phyloP scores from a whole-genome alignment of 2,888 invertebrate species.

The Latheticus oryzae region DNA sequence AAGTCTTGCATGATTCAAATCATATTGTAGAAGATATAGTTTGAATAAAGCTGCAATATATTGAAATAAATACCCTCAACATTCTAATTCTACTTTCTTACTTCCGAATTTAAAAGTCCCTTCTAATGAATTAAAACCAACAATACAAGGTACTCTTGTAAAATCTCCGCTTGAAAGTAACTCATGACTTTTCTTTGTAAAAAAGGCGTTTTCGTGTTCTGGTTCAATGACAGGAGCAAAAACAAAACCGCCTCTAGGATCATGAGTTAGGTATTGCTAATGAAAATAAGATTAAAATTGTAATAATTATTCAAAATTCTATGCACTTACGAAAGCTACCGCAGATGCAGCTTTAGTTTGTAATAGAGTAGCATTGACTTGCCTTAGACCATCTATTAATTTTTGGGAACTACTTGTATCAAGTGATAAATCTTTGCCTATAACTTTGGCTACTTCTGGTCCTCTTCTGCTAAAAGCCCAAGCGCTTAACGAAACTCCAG shows the following conservation, averaged over 20 bases:
- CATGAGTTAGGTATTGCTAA: slow-evolving; percentile 27
- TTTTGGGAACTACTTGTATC: slow-evolving; percentile 45
- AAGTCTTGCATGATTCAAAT: slow-evolving; percentile 66
- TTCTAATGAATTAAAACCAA: slow-evolving; percentile 69
- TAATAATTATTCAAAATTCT: slow-evolving; percentile 6
- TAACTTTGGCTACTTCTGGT: slow-evolving; percentile 45
- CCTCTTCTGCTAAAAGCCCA: slow-evolving; percentile 52
- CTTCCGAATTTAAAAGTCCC: slow-evolving; percentile 42
- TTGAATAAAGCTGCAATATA: slow-evolving; percentile 60
- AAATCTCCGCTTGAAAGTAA: slow-evolving; percentile 43
- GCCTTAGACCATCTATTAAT: slow-evolving; percentile 48
- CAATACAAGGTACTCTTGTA: slow-evolving; percentile 65
- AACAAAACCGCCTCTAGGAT: slow-evolving; percentile 44
- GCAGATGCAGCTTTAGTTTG: slow-evolving; percentile 40
- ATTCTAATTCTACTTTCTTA: slow-evolving; percentile 5
- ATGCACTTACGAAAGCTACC: slow-evolving; percentile 20
- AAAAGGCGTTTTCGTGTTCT: slow-evolving; percentile 41
- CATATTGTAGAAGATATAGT: slow-evolving; percentile 62
- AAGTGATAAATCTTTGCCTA: slow-evolving; percentile 48
- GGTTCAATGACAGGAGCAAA: slow-evolving; percentile 46
- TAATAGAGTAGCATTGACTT: slow-evolving; percentile 45
- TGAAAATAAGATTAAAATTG: slow-evolving; percentile 11
- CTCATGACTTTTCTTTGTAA: slow-evolving; percentile 43
- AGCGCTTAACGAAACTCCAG: slow-evolving; percentile 51
- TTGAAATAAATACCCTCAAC: slow-evolving; percentile 23